These are phyloP conservation scores for Branchellion lobata DNA, from an alignment of 2,888 invertebrate genomes.

Conservation along the genomic window DNA sequence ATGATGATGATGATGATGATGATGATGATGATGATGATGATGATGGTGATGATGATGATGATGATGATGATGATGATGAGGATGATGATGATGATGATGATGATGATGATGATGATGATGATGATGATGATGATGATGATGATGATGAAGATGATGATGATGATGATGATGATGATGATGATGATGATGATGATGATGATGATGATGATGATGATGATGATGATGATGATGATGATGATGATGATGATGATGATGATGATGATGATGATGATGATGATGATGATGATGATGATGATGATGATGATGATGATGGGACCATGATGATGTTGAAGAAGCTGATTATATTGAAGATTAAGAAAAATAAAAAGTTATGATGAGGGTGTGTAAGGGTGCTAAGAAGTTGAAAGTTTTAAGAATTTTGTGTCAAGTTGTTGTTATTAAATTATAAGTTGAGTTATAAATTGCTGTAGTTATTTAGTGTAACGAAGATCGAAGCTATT, in stretches of 20 bases:
- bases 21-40: slow-evolving; percentile 4
- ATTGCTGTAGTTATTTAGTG: not conserved
- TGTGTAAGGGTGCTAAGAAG: no score
- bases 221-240: slow-evolving; percentile 30
- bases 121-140: not conserved
- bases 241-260: slow-evolving; percentile 21
- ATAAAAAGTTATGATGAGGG: no score
- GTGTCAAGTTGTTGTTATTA: not conserved
- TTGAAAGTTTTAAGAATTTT: not conserved
- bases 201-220: slow-evolving; percentile 30
- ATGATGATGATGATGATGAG: slow-evolving; percentile 2
- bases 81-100: slow-evolving; percentile 9
- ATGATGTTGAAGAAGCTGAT: not conserved
- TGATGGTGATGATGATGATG: not conserved
- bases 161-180: slow-evolving; percentile 18
- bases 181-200: not conserved
- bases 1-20: slow-evolving; percentile 30
- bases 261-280: slow-evolving; percentile 31
- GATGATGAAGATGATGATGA: not conserved
- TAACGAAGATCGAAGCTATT: not conserved
- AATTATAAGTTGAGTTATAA: not conserved
- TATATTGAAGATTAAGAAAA: not conserved
- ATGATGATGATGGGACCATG: not conserved
- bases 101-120: slow-evolving; percentile 3
- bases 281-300: not conserved